phyloP scores from a whole-genome alignment of 2,113 vertebrate genomes.

The Poecile atricapillus region DNA sequence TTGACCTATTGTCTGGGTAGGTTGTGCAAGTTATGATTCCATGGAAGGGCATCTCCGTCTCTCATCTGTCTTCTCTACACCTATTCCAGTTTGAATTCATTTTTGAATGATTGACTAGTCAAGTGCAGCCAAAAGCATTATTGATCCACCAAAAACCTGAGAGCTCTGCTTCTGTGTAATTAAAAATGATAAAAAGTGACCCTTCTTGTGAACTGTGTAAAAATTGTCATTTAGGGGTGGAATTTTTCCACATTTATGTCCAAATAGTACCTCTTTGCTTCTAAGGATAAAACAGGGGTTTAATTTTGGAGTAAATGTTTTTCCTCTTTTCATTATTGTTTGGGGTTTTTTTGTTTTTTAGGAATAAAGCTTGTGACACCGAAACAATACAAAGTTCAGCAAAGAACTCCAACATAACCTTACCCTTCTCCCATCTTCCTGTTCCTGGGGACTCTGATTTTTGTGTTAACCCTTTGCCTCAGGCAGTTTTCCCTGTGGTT shows the following conservation, averaged over 20 bases:
- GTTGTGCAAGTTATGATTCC: not conserved
- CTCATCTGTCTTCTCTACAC: not conserved
- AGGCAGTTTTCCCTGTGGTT: constrained; percentile 27
- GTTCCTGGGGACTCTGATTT: constrained; percentile 69
- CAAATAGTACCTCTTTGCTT: not conserved
- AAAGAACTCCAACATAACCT: not conserved
- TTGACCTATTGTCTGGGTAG: not conserved
- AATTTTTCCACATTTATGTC: not conserved
- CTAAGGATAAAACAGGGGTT: not conserved
- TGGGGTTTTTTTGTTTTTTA: not conserved
- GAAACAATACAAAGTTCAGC: not conserved
- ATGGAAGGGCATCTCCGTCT: not conserved
- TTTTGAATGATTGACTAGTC: not conserved
- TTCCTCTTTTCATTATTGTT: not conserved
- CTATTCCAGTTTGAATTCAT: not conserved
- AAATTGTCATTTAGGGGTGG: not conserved
- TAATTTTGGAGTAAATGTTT: not conserved
- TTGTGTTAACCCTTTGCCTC: constrained; percentile 45
- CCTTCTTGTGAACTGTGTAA: not conserved
- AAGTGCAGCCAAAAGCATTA: not conserved
- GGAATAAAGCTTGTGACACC: constrained; percentile 11
- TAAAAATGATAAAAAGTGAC: not conserved
- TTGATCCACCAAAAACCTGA: not conserved
- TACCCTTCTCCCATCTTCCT: constrained; percentile 37
- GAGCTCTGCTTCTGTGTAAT: not conserved